These are phyloP conservation scores for Sorex maritimensis DNA, from an alignment of 2,797 vertebrate genomes.

Conservation along the genomic window DNA sequence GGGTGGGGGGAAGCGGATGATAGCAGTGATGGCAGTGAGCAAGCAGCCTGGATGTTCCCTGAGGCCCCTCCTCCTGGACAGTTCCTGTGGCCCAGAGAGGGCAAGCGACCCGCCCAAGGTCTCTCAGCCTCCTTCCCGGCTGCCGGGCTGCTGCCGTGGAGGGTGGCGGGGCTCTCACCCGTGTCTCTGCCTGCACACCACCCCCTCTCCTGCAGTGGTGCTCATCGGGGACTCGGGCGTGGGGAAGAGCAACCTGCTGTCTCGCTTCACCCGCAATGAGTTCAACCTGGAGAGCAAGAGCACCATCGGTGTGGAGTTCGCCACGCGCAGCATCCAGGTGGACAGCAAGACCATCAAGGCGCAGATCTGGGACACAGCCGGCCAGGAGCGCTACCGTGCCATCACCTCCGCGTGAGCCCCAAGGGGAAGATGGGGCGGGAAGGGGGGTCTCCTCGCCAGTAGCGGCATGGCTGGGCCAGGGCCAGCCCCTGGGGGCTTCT, in stretches of 20 bases:
- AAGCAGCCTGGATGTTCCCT: too few species aligned
- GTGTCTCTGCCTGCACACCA: too few species aligned
- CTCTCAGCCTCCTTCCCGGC: too few species aligned
- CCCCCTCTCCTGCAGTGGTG: slow-evolving; percentile 92
- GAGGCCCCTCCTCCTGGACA: too few species aligned
- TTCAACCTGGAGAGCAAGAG: slow-evolving; percentile 99
- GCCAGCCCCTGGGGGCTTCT: not conserved
- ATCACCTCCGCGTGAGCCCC: slow-evolving; percentile 97
- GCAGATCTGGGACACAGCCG: slow-evolving; percentile 99
- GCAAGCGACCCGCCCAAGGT: too few species aligned
- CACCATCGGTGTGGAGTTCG: slow-evolving; percentile 98
- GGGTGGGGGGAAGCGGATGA: too few species aligned
- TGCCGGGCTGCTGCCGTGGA: too few species aligned
- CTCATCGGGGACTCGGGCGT: slow-evolving; percentile 98
- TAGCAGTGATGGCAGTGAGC: too few species aligned
- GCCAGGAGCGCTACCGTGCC: slow-evolving; percentile 98
- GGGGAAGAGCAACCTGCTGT: slow-evolving; percentile 98
- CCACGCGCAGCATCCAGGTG: slow-evolving; percentile 98
- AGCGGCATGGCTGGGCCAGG: not conserved
- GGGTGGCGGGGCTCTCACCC: too few species aligned
- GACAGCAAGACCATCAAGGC: slow-evolving; percentile 99
- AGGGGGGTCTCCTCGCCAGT: too few species aligned
- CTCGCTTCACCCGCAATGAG: slow-evolving; percentile 97
- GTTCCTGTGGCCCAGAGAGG: too few species aligned
- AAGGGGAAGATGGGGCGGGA: rapidly evolving